These are phyloP conservation scores for Procambarus virginalis DNA, from an alignment of 1,140 invertebrate species.

Conservation along the genomic window DNA sequence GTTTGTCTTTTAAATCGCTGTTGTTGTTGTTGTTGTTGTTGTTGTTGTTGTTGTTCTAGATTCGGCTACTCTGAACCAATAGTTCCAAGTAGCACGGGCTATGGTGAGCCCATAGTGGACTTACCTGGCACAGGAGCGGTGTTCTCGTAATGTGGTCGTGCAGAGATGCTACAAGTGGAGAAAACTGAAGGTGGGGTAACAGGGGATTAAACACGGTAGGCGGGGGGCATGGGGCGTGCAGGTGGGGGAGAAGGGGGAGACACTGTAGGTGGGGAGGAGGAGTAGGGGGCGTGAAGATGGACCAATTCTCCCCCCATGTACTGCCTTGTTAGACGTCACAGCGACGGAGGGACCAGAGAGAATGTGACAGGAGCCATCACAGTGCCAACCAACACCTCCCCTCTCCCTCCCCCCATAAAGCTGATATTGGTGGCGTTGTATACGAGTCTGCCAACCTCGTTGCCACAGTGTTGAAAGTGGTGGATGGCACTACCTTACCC, in stretches of 20 bases:
- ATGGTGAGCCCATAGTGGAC: too few species aligned
- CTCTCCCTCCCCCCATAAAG: conserved; percentile 7
- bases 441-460: not conserved
- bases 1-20: not conserved
- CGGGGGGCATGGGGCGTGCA: not conserved
- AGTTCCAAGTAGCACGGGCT: too few species aligned
- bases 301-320: conserved; percentile 1
- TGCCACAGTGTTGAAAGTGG: conserved; percentile 7
- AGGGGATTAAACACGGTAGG: too few species aligned
- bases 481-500: not conserved
- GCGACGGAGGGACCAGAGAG: not conserved
- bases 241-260: not conserved
- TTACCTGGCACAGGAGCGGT: too few species aligned
- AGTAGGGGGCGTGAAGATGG: not conserved
- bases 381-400: conserved; percentile 13
- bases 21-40: not conserved
- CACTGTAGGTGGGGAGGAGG: too few species aligned
- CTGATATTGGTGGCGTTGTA: not conserved
- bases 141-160: too few species aligned
- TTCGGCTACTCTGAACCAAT: too few species aligned
- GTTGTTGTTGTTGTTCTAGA: too few species aligned
- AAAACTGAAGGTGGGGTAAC: too few species aligned
- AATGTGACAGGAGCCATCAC: conserved; percentile 13
- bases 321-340: conserved; percentile 22
- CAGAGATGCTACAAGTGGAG: too few species aligned